These are phyloP conservation scores for Meliscaeva auricollis DNA, from an alignment of 2,888 invertebrate genomes.

Conservation along the genomic window DNA sequence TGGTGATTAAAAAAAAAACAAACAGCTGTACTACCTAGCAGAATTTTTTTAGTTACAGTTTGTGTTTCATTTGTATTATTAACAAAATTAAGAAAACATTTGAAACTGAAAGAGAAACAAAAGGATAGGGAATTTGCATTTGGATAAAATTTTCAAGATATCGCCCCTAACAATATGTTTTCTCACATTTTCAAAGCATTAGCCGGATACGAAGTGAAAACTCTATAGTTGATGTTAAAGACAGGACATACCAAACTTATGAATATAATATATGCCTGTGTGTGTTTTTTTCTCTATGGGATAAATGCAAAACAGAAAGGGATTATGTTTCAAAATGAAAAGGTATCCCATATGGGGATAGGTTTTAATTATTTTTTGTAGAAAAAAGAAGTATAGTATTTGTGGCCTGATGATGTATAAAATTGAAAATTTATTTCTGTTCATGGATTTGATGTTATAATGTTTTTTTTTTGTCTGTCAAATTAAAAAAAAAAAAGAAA, in stretches of 20 bases:
- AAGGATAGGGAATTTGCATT: background rate
- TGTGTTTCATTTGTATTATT: background rate
- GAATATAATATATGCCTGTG: too few species aligned
- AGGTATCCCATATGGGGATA: background rate
- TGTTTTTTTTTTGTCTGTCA: background rate
- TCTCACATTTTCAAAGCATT: background rate
- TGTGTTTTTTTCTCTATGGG: too few species aligned
- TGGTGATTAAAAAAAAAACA: too few species aligned
- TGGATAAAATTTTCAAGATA: constrained; percentile 1
- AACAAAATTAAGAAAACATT: constrained; percentile 6
- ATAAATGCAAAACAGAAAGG: constrained; percentile 2
- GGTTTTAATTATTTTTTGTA: constrained; percentile 10
- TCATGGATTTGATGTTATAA: too few species aligned
- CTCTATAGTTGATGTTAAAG: background rate
- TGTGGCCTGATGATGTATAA: constrained; percentile 1
- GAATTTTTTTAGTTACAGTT: too few species aligned
- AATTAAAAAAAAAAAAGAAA: background rate
- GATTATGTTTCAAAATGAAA: constrained; percentile 6
- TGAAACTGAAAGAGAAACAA: constrained; percentile 6
- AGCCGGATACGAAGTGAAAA: background rate
- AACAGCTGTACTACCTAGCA: too few species aligned
- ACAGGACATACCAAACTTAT: background rate
- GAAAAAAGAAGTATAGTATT: background rate
- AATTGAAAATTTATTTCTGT: constrained; percentile 5
- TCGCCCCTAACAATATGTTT: background rate